A percentile compares a stretch with the other conserved stretches of the same genome.
These are phyloP conservation scores for Chydorus sphaericus DNA, from an alignment of 2,888 invertebrate genomes.

Conservation along the genomic window DNA sequence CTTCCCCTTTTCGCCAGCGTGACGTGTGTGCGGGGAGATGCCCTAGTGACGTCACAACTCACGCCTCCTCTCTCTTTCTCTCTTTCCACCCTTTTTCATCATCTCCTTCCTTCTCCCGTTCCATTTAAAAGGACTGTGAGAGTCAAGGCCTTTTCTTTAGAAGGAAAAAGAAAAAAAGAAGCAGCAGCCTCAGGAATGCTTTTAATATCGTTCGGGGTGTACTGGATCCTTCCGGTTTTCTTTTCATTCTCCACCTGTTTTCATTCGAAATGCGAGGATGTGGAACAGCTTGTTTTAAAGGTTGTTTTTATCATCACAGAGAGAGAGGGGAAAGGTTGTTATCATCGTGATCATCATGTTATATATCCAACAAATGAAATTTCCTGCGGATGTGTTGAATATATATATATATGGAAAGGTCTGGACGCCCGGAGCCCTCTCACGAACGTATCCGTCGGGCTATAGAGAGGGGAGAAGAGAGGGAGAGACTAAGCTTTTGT, in stretches of 20 bases:
- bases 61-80: neutral
- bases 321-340: neutral
- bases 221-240: neutral
- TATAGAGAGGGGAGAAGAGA: too few species aligned
- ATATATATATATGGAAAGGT: too few species aligned
- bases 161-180: neutral
- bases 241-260: neutral
- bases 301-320: neutral
- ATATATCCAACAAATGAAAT: conserved; percentile 1
- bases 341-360: neutral
- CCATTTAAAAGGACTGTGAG: neutral
- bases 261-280: neutral
- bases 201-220: too few species aligned
- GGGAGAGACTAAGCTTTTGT: too few species aligned
- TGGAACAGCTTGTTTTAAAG: neutral
- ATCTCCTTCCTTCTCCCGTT: neutral
- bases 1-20: conserved; percentile 3
- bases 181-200: neutral
- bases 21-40: too few species aligned
- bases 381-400: conserved; percentile 8
- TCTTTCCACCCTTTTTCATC: neutral
- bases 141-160: conserved; percentile 6
- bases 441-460: too few species aligned
- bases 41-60: neutral
- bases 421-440: too few species aligned